Evolutionary conservation across 1,140 invertebrate genomes (phyloP).

Genomic region (Nymphalis io): DNA sequence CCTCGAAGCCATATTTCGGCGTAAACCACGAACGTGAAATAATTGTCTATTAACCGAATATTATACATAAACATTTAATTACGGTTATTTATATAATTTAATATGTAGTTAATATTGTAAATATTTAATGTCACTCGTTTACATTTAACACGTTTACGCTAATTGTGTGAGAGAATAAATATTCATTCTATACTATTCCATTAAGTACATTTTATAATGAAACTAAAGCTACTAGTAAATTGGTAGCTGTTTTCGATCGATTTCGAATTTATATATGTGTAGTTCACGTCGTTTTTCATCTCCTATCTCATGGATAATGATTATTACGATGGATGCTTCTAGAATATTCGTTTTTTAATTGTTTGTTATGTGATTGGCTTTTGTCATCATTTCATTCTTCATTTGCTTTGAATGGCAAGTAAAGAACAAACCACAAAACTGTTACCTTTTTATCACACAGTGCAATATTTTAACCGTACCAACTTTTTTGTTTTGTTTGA

Average conservation of each 20-base stretch:
- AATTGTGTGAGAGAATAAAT: not conserved
- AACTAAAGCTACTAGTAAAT: conserved; percentile 14
- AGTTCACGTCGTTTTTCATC: conserved; percentile 28
- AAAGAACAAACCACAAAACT: not conserved
- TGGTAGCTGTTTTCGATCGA: conserved; percentile 31
- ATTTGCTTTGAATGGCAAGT: not conserved
- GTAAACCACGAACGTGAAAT: conserved; percentile 55
- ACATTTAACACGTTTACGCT: conserved; percentile 28
- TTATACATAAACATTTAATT: conserved; percentile 58
- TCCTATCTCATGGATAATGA: conserved; percentile 12
- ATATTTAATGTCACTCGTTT: conserved; percentile 44
- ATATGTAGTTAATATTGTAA: conserved; percentile 51
- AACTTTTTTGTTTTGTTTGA: conserved; percentile 14
- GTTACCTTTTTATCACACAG: not conserved
- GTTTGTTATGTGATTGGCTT: not conserved
- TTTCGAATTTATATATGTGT: conserved; percentile 37
- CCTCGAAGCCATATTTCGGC: conserved; percentile 49
- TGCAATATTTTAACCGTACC: not conserved
- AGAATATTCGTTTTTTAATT: not conserved
- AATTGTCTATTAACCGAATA: conserved; percentile 73
- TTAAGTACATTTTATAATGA: conserved; percentile 9
- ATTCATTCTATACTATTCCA: conserved; percentile 12
- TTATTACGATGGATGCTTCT: conserved; percentile 2
- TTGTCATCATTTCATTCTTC: not conserved
- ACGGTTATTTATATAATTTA: conserved; percentile 35